phyloP scores from a whole-genome alignment of 1,140 invertebrate genomes.

The Solen grandis region DNA sequence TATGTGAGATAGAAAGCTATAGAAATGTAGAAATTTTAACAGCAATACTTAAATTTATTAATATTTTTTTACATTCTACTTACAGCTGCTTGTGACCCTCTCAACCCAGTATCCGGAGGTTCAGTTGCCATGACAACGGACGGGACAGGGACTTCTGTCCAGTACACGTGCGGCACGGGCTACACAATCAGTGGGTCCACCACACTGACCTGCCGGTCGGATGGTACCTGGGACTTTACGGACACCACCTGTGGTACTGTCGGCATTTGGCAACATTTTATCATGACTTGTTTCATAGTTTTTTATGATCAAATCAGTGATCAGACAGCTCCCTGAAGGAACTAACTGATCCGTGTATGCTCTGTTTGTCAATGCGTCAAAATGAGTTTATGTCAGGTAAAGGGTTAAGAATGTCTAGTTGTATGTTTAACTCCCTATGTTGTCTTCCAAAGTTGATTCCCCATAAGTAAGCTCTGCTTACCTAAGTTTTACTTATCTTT shows the following conservation, averaged over 20 bases:
- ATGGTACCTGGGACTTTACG: conserved; percentile 39
- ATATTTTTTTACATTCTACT: too few relatives aligned
- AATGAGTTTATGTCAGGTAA: too few relatives aligned
- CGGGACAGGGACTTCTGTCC: conserved; percentile 2
- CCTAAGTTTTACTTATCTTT: too few relatives aligned
- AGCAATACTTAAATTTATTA: too few relatives aligned
- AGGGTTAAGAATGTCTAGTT: too few relatives aligned
- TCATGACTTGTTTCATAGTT: neutral
- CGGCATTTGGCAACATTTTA: neutral
- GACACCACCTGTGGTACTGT: conserved; percentile 4
- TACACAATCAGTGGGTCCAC: conserved; percentile 37
- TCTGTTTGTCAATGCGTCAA: neutral
- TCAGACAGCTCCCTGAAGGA: neutral
- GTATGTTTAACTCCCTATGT: too few relatives aligned
- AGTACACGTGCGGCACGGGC: conserved; percentile 21
- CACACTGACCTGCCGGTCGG: conserved; percentile 27
- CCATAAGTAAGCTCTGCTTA: too few relatives aligned
- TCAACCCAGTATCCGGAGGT: conserved; percentile 14
- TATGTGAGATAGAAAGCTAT: too few relatives aligned
- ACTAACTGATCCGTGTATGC: neutral
- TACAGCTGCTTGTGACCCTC: conserved; percentile 19
- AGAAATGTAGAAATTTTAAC: too few relatives aligned
- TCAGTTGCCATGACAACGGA: conserved; percentile 33
- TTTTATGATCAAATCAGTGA: neutral
- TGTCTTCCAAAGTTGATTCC: too few relatives aligned